A percentile compares a stretch with the other conserved stretches of the same genome.
Conservation (phyloP, 1,140 invertebrate genomes). For the Drosophila hydei region DNA sequence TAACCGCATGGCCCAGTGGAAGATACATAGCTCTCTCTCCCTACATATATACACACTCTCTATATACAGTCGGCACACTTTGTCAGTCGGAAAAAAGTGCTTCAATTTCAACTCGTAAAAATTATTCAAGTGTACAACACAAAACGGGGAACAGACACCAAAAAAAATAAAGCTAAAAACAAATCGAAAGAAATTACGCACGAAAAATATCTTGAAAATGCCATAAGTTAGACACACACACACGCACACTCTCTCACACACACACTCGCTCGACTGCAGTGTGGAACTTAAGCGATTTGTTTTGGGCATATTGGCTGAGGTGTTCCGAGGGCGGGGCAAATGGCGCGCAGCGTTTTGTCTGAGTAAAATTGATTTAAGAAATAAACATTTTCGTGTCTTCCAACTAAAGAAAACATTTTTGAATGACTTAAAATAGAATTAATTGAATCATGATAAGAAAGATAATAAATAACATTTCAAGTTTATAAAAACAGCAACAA, state of each 20-base stretch:
- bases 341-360: conserved; percentile 6
- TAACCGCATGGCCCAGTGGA: conserved; percentile 80
- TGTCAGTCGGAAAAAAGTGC: conserved; percentile 36
- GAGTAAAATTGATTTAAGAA: conserved; percentile 14
- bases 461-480: conserved; percentile 3
- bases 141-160: conserved; percentile 19
- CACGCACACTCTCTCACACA: conserved; percentile 23
- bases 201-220: conserved; percentile 81
- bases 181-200: conserved; percentile 67
- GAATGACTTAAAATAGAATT: conserved; percentile 6
- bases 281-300: conserved; percentile 37
- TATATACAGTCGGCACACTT: conserved; percentile 36
- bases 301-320: conserved; percentile 60
- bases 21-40: conserved; percentile 5
- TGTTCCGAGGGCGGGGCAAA: not conserved
- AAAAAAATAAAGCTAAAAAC: conserved; percentile 27
- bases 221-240: conserved; percentile 66
- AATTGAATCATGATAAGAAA: not conserved
- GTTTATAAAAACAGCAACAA: not conserved
- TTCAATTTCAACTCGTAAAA: conserved; percentile 60
- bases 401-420: conserved; percentile 17
- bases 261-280: conserved; percentile 25
- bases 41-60: conserved; percentile 21
- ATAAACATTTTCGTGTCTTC: conserved; percentile 18
- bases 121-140: conserved; percentile 73